Percentiles rank a stretch among this genome's conserved stretches.
Conservation (phyloP, 2,888 invertebrate genomes). For the Ganaspis brasiliensis region DNA sequence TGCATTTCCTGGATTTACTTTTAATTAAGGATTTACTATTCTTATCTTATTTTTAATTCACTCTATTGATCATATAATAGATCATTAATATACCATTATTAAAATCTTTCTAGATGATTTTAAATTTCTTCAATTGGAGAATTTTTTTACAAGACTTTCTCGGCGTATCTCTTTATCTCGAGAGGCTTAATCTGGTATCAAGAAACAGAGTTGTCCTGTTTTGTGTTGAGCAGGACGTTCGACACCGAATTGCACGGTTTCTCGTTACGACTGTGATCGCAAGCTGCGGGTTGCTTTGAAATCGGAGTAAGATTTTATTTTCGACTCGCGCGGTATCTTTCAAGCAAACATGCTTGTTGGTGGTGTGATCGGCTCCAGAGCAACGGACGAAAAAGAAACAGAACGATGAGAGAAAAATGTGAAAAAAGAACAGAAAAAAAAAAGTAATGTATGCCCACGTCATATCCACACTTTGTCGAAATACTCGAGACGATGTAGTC, state of each 20-base stretch:
- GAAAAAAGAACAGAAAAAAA: conserved; percentile 47
- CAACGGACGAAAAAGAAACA: conserved; percentile 1
- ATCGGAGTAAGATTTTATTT: conserved; percentile 30
- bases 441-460: conserved; percentile 36
- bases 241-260: conserved; percentile 57
- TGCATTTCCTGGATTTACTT: conserved; percentile 4
- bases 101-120: no score
- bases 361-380: conserved; percentile 13
- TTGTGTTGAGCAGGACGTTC: conserved; percentile 56
- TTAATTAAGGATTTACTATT: background rate
- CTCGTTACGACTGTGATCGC: conserved; percentile 39
- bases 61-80: no score
- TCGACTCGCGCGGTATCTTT: conserved; percentile 29
- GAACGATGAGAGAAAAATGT: conserved; percentile 15
- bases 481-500: conserved; percentile 58
- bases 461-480: conserved; percentile 51
- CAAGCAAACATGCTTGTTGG: conserved; percentile 3
- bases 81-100: no score
- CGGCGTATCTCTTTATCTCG: no score
- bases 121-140: no score
- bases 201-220: conserved; percentile 49
- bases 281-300: conserved; percentile 41
- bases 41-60: no score
- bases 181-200: conserved; percentile 49
- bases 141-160: no score